phyloP scores from a whole-genome alignment of 2,888 invertebrate species.

The Aradus depressus region DNA sequence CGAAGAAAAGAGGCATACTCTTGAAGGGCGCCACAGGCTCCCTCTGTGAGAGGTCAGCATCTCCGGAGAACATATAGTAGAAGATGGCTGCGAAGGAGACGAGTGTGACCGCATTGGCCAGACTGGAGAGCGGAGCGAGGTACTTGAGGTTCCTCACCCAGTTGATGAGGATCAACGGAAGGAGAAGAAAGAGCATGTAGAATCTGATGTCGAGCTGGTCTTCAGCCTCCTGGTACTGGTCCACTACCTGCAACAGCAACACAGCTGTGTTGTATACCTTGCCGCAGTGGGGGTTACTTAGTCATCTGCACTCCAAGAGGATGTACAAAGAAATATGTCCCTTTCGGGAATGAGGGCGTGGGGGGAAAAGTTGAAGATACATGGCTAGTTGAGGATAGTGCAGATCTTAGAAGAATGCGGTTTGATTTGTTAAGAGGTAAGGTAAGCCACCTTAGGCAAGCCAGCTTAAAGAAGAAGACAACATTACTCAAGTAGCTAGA shows the following conservation, averaged over 20 bases:
- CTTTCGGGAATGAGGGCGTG: background rate
- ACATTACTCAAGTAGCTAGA: too few species aligned
- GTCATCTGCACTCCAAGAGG: background rate
- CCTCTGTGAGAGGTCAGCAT: slow-evolving; percentile 51
- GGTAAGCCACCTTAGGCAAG: too few species aligned
- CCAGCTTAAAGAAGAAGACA: too few species aligned
- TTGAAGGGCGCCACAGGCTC: slow-evolving; percentile 51
- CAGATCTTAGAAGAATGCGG: too few species aligned
- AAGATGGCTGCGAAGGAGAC: slow-evolving; percentile 74
- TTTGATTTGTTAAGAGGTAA: too few species aligned
- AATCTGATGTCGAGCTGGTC: slow-evolving; percentile 34
- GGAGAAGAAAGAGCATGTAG: slow-evolving; percentile 34
- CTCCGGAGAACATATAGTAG: slow-evolving; percentile 68
- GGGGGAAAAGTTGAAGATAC: too few species aligned
- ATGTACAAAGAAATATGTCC: background rate
- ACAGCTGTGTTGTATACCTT: too few species aligned
- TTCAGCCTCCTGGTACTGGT: slow-evolving; percentile 22
- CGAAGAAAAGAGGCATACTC: slow-evolving; percentile 84
- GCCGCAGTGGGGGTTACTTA: too few species aligned
- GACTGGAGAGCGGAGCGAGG: slow-evolving; percentile 77
- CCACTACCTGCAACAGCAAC: slow-evolving; percentile 25
- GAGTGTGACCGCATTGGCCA: slow-evolving; percentile 77
- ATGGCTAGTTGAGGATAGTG: too few species aligned
- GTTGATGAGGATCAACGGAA: slow-evolving; percentile 58
- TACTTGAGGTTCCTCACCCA: slow-evolving; percentile 75